Evolutionary conservation across 2,113 vertebrate species (phyloP).

Genomic region (Synodontis membranacea): DNA sequence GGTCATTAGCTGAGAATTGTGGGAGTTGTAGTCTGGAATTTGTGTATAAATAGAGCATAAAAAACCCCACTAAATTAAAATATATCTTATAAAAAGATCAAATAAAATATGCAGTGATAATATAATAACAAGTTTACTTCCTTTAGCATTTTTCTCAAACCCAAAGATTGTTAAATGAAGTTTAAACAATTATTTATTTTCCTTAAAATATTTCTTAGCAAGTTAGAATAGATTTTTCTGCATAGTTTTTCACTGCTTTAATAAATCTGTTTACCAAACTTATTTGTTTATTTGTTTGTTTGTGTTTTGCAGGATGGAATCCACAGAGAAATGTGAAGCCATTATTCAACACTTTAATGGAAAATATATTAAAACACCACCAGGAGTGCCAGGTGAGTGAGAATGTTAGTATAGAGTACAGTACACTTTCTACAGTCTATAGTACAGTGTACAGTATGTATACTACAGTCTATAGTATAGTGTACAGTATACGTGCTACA

Average conservation of each 20-base stretch:
- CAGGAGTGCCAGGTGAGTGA: slow-evolving; percentile 81
- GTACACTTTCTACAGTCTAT: no score
- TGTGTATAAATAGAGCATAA: neutral
- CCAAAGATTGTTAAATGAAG: neutral
- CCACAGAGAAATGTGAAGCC: slow-evolving; percentile 91
- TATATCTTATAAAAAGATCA: neutral
- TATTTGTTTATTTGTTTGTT: neutral
- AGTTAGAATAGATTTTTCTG: neutral
- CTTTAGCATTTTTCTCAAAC: neutral
- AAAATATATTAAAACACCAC: slow-evolving; percentile 88
- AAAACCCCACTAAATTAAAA: neutral
- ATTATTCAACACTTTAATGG: slow-evolving; percentile 93
- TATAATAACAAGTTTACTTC: neutral
- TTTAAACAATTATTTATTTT: neutral
- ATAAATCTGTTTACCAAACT: neutral
- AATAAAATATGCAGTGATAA: neutral
- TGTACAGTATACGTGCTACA: no score
- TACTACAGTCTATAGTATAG: no score
- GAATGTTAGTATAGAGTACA: neutral
- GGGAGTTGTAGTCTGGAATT: neutral
- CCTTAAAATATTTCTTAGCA: neutral
- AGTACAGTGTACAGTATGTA: no score
- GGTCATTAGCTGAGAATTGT: neutral
- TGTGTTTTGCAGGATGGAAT: slow-evolving; percentile 82
- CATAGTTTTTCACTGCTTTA: neutral